A percentile compares a stretch with the other conserved stretches of the same genome.
Conservation (phyloP, 2,113 vertebrate genomes). For the Rafetus swinhoei region DNA sequence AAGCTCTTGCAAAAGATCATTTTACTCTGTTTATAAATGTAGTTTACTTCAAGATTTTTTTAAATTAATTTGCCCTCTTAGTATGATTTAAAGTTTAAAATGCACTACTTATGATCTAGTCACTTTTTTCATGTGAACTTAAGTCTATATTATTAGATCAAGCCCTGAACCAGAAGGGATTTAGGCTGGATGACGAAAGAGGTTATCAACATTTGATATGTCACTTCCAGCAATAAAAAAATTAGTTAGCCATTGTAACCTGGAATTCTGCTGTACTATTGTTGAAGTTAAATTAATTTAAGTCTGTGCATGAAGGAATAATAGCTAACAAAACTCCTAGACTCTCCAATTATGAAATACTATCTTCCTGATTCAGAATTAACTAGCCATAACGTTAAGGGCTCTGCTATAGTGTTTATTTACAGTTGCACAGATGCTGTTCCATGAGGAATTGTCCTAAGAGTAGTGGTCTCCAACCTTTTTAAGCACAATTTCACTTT, state of each 20-base stretch:
- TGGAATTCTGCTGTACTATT: background rate
- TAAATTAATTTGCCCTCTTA: background rate
- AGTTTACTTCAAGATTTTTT: background rate
- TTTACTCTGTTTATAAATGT: slow-evolving; percentile 10
- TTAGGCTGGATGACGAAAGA: background rate
- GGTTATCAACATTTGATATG: background rate
- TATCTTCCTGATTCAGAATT: slow-evolving; percentile 44
- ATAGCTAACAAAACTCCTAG: slow-evolving; percentile 58
- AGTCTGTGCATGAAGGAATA: slow-evolving; percentile 38
- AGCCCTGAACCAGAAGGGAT: rapidly evolving
- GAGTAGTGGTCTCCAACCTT: background rate
- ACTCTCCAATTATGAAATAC: slow-evolving; percentile 42
- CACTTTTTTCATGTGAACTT: background rate
- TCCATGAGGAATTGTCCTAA: slow-evolving; percentile 31
- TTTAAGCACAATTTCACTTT: too few relatives aligned
- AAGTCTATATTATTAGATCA: background rate
- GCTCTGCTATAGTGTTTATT: background rate
- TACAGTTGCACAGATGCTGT: background rate
- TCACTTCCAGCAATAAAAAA: slow-evolving; percentile 28
- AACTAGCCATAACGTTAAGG: background rate
- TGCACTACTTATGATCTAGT: background rate
- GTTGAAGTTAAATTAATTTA: background rate
- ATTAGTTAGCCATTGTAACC: background rate
- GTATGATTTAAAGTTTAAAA: slow-evolving; percentile 5
- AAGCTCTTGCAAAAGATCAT: slow-evolving; percentile 14